Conservation (phyloP, 2,113 vertebrate genomes). For the Labeo rohita region DNA sequence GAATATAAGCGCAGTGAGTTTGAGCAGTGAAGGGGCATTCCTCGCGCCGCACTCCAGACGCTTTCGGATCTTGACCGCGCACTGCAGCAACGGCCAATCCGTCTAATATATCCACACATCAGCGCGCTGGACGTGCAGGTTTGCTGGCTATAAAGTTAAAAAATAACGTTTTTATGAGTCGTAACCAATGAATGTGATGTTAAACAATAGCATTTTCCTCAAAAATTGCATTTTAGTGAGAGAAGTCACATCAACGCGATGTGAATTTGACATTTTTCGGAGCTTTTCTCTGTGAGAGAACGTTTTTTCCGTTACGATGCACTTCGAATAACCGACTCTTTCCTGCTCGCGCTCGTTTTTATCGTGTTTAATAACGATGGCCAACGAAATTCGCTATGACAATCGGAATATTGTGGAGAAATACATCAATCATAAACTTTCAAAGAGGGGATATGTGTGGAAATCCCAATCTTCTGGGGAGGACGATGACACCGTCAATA, state of each 20-base stretch:
- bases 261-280: not conserved
- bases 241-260: not conserved
- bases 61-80: constrained; percentile 11
- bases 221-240: not conserved
- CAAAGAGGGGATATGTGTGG: constrained; percentile 64
- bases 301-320: constrained; percentile 31
- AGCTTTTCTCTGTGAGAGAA: constrained; percentile 9
- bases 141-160: not conserved
- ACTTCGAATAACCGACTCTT: constrained; percentile 38
- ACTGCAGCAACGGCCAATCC: not conserved
- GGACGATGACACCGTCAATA: constrained; percentile 49
- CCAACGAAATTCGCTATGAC: constrained; percentile 61
- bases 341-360: not conserved
- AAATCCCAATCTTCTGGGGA: constrained; percentile 50
- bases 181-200: constrained; percentile 11
- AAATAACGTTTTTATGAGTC: not conserved
- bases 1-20: constrained; percentile 12
- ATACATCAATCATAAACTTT: constrained; percentile 68
- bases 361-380: constrained; percentile 53
- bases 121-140: constrained; percentile 2
- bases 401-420: constrained; percentile 68
- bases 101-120: not conserved
- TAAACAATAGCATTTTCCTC: not conserved
- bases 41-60: not conserved
- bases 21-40: constrained; percentile 23